Base-by-base conservation (phyloP, 2,797 vertebrate species). In the Aldrovandia affinis region DNA sequence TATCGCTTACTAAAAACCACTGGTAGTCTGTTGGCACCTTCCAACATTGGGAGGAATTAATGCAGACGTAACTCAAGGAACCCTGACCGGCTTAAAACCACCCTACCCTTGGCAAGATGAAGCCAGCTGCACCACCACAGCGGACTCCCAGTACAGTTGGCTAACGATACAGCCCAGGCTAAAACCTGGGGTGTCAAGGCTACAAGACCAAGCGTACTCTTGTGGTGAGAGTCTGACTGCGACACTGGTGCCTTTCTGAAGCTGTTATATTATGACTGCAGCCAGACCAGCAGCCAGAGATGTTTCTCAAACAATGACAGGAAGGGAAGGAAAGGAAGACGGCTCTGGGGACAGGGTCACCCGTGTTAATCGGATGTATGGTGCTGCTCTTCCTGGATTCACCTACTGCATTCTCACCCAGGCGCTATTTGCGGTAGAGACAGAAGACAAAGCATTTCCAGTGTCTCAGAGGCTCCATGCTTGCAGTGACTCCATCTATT, bases 291-390 rank as follows among this genome's bases (percentile, higher is more conserved):
- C 36, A 70, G 68, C 30, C 22, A 57, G 18, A 63, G 77, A 86
- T 85, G 84, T 77, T 81, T 89, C 57, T 61, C 52, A 83, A 86
- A 87, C 80, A 85, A 82, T 81, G 83, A 88, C 59, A 88, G 83
- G 85, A 52, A 42, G 82, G 54, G n/a, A n/a, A n/a, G n/a, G n/a
- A n/a, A 91, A 92, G 65, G 87, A 88, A 91, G 88, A 70, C 61
- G 42, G 87, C 82, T 83, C 1, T 83, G 90, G 89, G 86, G 87
- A 14, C 81, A 84, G 39, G n/a, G 88, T 94, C 94, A 95, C 89
- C 93, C 89, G 91, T 94, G 92, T 85, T 92, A 94, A 94, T 93
- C 65, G 80, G 88, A 86, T 87, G 61, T 85, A 87, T 86, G 89
- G 50, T 85, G 63, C 87, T 91, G 83, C 87, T 89, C 89, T 86